phyloP scores from a whole-genome alignment of 2,797 vertebrate species.

The Cossypha niveicapilla region DNA sequence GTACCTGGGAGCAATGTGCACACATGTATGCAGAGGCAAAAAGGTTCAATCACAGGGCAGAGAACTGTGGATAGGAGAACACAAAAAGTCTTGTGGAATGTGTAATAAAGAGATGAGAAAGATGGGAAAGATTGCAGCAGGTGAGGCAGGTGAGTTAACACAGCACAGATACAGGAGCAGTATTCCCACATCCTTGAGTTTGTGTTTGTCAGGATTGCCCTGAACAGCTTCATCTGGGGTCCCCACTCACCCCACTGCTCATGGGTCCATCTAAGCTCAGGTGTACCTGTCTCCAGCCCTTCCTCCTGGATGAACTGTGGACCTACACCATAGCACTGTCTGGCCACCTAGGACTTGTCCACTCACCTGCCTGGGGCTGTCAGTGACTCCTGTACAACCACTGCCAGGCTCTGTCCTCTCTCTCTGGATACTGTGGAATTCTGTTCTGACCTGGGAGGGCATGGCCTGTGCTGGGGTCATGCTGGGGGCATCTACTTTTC shows the following conservation, averaged over 20 bases:
- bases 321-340: fast-evolving
- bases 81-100: neutral
- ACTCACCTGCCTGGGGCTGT: neutral
- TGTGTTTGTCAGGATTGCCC: neutral
- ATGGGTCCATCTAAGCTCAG: fast-evolving
- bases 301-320: neutral
- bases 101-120: neutral
- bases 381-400: neutral
- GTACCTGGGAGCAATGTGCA: neutral
- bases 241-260: neutral
- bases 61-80: neutral
- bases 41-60: neutral
- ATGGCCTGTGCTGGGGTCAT: neutral
- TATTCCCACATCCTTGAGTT: neutral
- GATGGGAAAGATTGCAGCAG: neutral
- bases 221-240: neutral
- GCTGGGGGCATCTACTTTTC: fast-evolving
- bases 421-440: neutral
- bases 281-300: neutral
- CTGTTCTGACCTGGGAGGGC: fast-evolving
- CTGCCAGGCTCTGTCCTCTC: neutral
- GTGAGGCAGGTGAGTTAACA: neutral
- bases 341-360: neutral
- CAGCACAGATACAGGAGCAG: neutral
- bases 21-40: neutral